Evolutionary conservation across 2,113 vertebrate species (phyloP).

Genomic region (Mesembrinibis cayennensis): DNA sequence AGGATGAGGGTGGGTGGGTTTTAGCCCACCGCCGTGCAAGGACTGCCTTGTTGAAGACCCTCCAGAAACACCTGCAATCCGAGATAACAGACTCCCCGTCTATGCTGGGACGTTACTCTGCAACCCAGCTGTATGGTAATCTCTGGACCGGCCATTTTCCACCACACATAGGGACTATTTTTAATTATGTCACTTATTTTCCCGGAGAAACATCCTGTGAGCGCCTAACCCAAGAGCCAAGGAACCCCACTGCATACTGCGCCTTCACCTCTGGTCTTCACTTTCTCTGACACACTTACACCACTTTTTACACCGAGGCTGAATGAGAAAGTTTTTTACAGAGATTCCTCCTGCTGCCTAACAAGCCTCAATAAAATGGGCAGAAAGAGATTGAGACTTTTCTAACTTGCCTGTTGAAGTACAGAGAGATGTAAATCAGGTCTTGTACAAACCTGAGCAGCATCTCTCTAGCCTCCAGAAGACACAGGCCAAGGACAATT

Average conservation of each 20-base stretch:
- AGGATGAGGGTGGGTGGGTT: too few relatives aligned
- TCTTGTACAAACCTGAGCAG: background rate
- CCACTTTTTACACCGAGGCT: background rate
- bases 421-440: too few relatives aligned
- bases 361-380: background rate
- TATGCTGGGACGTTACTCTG: background rate
- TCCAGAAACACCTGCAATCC: background rate
- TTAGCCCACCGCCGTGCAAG: background rate
- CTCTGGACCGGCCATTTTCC: background rate
- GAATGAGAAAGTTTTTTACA: background rate
- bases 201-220: background rate
- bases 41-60: background rate
- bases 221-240: background rate
- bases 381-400: background rate
- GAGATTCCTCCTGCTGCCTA: background rate
- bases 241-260: fast-evolving
- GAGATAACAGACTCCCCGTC: background rate
- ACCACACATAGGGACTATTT: background rate
- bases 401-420: background rate
- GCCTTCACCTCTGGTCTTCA: background rate
- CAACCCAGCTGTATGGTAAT: background rate
- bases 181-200: background rate
- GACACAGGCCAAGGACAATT: background rate
- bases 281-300: background rate
- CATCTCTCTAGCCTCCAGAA: background rate